Evolutionary conservation across 2,113 vertebrate species (phyloP).

Genomic region (Rhipidura dahli): DNA sequence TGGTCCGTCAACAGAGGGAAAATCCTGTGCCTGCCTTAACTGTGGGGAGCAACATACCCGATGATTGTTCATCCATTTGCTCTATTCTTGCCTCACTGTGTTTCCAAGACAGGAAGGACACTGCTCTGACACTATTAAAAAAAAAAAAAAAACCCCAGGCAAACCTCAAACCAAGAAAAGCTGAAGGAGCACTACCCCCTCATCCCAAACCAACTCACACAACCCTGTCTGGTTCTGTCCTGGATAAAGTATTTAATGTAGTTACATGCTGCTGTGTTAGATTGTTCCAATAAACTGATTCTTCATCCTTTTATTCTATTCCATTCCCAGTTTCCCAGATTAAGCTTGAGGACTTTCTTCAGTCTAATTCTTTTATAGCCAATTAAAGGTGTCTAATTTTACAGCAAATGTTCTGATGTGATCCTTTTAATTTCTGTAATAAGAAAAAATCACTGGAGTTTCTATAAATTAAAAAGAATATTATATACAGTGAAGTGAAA

Average conservation of each 20-base stretch:
- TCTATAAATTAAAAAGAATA: background rate
- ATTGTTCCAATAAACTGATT: background rate
- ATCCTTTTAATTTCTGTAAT: background rate
- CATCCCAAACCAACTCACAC: background rate
- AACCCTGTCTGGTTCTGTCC: background rate
- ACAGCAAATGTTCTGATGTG: background rate
- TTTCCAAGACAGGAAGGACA: background rate
- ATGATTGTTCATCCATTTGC: rapidly evolving
- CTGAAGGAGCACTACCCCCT: background rate
- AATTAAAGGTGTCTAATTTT: background rate
- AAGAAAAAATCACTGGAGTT: background rate
- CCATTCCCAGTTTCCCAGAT: background rate
- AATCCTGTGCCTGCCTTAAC: background rate
- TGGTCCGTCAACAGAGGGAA: background rate
- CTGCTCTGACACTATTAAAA: background rate
- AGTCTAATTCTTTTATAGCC: background rate
- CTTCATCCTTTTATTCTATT: background rate
- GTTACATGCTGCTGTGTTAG: background rate
- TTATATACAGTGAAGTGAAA: background rate
- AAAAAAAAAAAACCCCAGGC: background rate
- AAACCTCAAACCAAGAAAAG: background rate
- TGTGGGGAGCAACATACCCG: background rate
- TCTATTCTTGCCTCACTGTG: background rate
- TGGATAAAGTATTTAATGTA: background rate
- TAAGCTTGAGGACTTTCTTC: background rate